Evolutionary conservation across 2,797 vertebrate genomes (phyloP), one percentile per base, ranked within the genome.

Genomic region (Gobionotothen gibberifrons): DNA sequence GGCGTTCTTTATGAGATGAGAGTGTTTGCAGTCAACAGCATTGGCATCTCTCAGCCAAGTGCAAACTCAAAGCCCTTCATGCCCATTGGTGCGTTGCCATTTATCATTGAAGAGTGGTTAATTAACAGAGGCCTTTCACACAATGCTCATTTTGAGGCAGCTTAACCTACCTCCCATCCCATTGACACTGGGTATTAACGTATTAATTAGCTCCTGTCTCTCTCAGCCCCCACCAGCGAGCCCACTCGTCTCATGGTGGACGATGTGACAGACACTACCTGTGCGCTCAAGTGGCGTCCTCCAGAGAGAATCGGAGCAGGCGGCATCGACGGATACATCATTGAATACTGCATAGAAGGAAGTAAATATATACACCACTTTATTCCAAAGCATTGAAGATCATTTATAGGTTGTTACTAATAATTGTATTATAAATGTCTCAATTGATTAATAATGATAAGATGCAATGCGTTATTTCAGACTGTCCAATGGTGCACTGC

Each of bases 1-100:
- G 97, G 97, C 0, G 75, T 97, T 0, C 83, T 96, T 3, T 97
- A 98, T 1, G 97, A 98, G 92, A 97, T 98, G 95, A 93, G 96
- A 15, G 96, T 97, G 69, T 97, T 95, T 11, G 95, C 97, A 0
- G 95, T 97, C 87, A 97, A 98, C 0, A 81, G 92, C 84, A 97
- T 97, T 0, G 97, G 97, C 0, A 60, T 96, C 71, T 97, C 96
- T 3, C 95, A 96, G 89, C 96, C 97, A 89, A 97, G 96, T 26
- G 64, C 47, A 10, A 93, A 73, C 89, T 96, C 96, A 4, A 93
- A 95, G 83, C 96, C 97, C 85, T 98, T 98, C 93, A 97, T 97
- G 96, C 96, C 97, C 43, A 97, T 98, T 0, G 97, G 97, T 98
- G 83, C 53, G 92, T 92, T 40, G 58, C 69, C 78, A 43, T 85